Base-by-base conservation (phyloP, 2,797 vertebrate genomes). In the Myotis pilosus region DNA sequence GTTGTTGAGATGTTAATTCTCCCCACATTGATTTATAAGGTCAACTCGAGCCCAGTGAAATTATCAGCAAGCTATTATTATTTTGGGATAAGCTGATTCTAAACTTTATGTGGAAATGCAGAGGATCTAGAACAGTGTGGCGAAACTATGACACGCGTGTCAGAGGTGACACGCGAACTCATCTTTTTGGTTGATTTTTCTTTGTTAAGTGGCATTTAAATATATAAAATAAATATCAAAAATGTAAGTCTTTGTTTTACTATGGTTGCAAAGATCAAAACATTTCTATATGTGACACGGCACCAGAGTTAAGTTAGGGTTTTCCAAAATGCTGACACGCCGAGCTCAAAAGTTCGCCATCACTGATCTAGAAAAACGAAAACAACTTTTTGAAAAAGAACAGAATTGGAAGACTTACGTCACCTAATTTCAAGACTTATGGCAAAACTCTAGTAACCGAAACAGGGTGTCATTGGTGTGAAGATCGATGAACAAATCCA, bases 1-100 rank as follows among this genome's bases (percentile, higher is more conserved):
- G 1, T 6, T 69, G 4, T 33, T 55, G 91, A 85, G 72, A 33
- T 93, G 11, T 51, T 78, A 89, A 68, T 91, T 62, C 19, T 81
- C 53, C 10, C 8, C 33, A 78, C 38, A 89, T 38, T 69, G 55
- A 82, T 85, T 86, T 92, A 79, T 53, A 96, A 89, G 78, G 87
- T 94, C 20, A 94, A 60, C 16, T 75, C 0, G 13, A 64, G 82
- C 47, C 16, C 12, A 84, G 33, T 30, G 23, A 85, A 71, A 94
- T 72, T 84, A n/a, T 22, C 33, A 87, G 17, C 68, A 76, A 6
- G 15, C 5, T 38, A 36, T 44, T 64, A 38, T 55, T 60, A 36
- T 49, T 15, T 49, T 49, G n/a, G 49, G 19, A 41, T n/a, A 90
- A 93, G 11, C n/a, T 69, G 17, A 82, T 69, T 85, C 51, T 90